Base-by-base conservation (phyloP, 2,888 invertebrate species). In the Dasysyrphus tricinctus region DNA sequence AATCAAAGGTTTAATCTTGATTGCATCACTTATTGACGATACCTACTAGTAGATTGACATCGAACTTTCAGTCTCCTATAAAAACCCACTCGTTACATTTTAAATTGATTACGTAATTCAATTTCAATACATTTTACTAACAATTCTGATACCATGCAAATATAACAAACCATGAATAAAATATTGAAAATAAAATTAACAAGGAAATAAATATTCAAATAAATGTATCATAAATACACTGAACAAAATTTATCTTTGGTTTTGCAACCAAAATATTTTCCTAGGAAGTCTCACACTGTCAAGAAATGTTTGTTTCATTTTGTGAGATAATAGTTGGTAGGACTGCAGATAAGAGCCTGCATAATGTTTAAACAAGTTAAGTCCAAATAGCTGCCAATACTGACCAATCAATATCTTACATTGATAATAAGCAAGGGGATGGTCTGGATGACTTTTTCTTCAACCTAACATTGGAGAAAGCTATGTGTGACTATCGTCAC, bases 61-160 rank as follows among this genome's bases (percentile, higher is more conserved):
- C 51, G 29, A 51, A 29, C 24, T 24, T 51, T 11, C 51, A 24
- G 5, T 24, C 2, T 24, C 5, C 11, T 19, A 6, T 12, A 51
- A 5, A 5, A 29, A 51, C 6, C 5, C 29, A 32, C n/a, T 56
- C 34, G 57, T 37, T 34, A 37, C 16, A 24, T 37, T 34, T 37
- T 11, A 57, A 57, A 34, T 57, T 57, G 57, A 57, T 57, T 57
- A 57, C 57, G 57, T 57, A 57, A 57, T 34, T 57, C 57, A 57
- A 34, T 57, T 57, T 37, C 16, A 34, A 57, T 37, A 16, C 34
- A 57, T 56, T 56, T 56, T 32, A 34, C 1, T 8, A 56, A 56
- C 9, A 4, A 32, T 29, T 51, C 14, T 51, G 12, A 51, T 51
- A 51, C 12, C 2, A 51, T 9, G 2, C 51, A 39, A 6, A 8